Evolutionary conservation across 2,113 vertebrate species (phyloP), one percentile per base, ranked within the genome.

Genomic region (Chamaea fasciata): DNA sequence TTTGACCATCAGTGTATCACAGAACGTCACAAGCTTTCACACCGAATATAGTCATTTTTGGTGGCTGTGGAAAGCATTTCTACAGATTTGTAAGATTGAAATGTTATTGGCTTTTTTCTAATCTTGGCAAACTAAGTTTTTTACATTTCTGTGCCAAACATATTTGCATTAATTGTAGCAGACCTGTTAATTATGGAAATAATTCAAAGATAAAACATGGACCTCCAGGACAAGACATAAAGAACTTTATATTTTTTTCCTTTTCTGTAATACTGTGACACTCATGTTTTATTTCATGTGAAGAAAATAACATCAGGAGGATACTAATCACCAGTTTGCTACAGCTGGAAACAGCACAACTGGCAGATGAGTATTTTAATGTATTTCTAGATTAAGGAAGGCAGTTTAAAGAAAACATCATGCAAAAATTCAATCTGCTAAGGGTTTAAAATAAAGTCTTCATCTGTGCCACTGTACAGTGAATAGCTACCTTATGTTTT

Each of bases 301-400:
- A 95, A 96, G 80, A 96, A 98, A 98, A 97, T 97, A 96, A 96
- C 92, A 68, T 97, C 94, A 96, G 87, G 94, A 96, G 94, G 84
- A 96, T 96, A 89, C 93, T 97, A 96, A 98, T 97, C 94, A 97
- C 97, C 93, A 90, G 94, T 97, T 98, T 97, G 91, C 96, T 96
- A 69, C 84, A 96, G 96, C 97, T 97, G 95, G 98, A 98, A 95
- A 85, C 75, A 96, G 95, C 96, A 96, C 98, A 98, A 97, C 97
- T 98, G 98, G 97, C 92, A 94, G 95, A 97, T 97, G 97, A 98
- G 89, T 91, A 89, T 97, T 98, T 98, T 95, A 97, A 98, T 97
- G 95, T 92, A 97, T 97, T 97, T 98, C 97, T 97, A 98, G 97
- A 98, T 98, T 97, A 98, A 97, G 96, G 75, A 97, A 98, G 83